Base-by-base conservation (phyloP, 2,888 invertebrate genomes). In the Tipula lateralis region DNA sequence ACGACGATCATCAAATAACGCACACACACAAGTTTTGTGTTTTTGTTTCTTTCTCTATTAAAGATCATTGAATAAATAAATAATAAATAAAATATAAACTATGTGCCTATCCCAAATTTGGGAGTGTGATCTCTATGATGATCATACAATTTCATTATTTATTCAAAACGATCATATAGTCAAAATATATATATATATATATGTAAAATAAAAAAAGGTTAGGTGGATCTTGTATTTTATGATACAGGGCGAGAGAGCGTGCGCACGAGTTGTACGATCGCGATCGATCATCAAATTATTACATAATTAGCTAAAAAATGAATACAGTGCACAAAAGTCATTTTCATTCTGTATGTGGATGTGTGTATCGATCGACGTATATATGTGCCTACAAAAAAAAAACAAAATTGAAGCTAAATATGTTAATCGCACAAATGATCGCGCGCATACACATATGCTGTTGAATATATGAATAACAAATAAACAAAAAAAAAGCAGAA, bases 341-440 rank as follows among this genome's bases (percentile, higher is more conserved):
- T 9, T 66, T 66, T 66, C 24, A 66, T 66, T 66, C 66, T 66
- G n/a, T 66, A 24, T 24, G 24, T 66, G 24, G 66, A 24, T 66
- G 6, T 66, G 9, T 50, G 6, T 66, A 36, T 44, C 44, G 44
- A n/a, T n/a, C 44, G 44, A 16, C 44, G 39, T 36, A 36, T 12
- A 0, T 36, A 36, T 9, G 12, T 44, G 3, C n/a, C n/a, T 44
- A 44, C 13, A n/a, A 5, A 39, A 9, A 66, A 66, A 66, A 24
- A 66, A 66, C 1, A 50, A 66, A 66, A 66, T 9, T 66, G 66
- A 66, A 66, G 66, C 66, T 66, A 66, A 66, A 66, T 24, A 66
- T 66, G 66, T 66, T 66, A 66, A 66, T 66, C 66, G 66, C 66
- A 24, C 66, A 66, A 66, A 66, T 66, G 66, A 66, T 66, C 66